Conservation (phyloP, 2,888 invertebrate species). For the Nomada ferruginata region DNA sequence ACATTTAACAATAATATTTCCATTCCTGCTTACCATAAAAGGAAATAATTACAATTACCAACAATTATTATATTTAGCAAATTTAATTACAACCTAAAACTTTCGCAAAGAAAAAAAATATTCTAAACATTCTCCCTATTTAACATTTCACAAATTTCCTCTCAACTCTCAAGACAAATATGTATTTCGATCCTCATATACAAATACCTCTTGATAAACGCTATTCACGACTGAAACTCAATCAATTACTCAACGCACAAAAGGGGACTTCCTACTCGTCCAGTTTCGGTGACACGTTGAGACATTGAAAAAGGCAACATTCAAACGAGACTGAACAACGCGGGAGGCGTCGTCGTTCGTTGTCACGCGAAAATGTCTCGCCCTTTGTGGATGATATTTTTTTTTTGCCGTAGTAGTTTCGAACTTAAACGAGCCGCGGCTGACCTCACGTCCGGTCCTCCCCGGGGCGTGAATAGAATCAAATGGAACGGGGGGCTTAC, state of each 20-base stretch:
- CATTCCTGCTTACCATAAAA: too few species aligned
- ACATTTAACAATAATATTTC: too few species aligned
- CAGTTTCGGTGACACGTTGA: background rate
- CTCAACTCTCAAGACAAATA: too few species aligned
- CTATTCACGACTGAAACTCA: background rate
- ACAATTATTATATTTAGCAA: too few species aligned
- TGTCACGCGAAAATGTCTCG: constrained; percentile 31
- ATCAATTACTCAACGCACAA: background rate
- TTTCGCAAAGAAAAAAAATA: too few species aligned
- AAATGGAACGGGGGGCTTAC: constrained; percentile 81
- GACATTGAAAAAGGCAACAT: constrained; percentile 1
- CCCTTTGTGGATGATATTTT: constrained; percentile 24
- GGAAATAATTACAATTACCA: too few species aligned
- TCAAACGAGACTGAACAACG: background rate
- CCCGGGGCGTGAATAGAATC: constrained; percentile 78
- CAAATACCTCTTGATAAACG: background rate
- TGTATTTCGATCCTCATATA: background rate
- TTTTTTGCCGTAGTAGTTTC: constrained; percentile 61
- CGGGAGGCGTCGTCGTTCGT: constrained; percentile 11
- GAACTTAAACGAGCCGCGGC: constrained; percentile 82
- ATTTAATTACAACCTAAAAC: too few species aligned
- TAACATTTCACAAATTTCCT: too few species aligned
- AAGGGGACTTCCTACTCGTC: background rate
- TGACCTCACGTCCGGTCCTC: constrained; percentile 80
- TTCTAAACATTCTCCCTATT: too few species aligned